Base-by-base conservation (phyloP, 2,797 vertebrate species). In the Scleropages formosus region DNA sequence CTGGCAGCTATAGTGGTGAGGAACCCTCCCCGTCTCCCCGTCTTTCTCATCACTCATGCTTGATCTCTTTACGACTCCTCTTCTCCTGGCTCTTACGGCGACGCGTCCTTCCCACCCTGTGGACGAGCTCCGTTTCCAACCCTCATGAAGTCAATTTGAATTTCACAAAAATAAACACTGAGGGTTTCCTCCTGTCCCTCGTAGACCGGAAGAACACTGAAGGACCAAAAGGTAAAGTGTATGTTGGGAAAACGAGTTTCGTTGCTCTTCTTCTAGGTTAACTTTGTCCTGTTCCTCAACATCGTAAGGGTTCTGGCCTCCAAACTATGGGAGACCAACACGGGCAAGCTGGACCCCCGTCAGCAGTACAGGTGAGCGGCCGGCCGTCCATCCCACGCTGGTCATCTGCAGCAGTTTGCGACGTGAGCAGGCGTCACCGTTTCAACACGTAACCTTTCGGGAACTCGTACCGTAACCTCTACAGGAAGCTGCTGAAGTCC, bases 261-360 rank as follows among this genome's bases (percentile, higher is more conserved):
- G 11, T 31, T 58, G 11, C 58, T 68, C 4, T 10, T 27, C 47
- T 60, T 79, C 58, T 81, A 95, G 94, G 90, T 95, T 56, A 95
- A 94, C 81, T 95, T 95, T 84, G 89, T 95, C 78, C 88, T 95
- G 26, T 95, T 95, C 59, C 84, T 94, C 72, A 94, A 94, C 80
- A 94, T 95, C 53, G 90, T 94, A 69, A 85, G 93, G 63, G 94
- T 94, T 4, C 82, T 95, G 81, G 94, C 93, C 51, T 93, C 93
- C 31, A 95, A 95, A 83, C 85, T 95, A 63, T 94, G 93, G 93
- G 92, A 94, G 80, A 94, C 92, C n/a, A 94, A 94, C 82, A 93
- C 92, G 0, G 93, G 93, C 10, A 94, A 93, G 87, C 79, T 94
- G 80, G 92, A 94, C 79, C 92, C 93, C 15, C 85, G 93, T 22